Evolutionary conservation across 2,113 vertebrate species (phyloP).

Genomic region (Zootoca vivipara): DNA sequence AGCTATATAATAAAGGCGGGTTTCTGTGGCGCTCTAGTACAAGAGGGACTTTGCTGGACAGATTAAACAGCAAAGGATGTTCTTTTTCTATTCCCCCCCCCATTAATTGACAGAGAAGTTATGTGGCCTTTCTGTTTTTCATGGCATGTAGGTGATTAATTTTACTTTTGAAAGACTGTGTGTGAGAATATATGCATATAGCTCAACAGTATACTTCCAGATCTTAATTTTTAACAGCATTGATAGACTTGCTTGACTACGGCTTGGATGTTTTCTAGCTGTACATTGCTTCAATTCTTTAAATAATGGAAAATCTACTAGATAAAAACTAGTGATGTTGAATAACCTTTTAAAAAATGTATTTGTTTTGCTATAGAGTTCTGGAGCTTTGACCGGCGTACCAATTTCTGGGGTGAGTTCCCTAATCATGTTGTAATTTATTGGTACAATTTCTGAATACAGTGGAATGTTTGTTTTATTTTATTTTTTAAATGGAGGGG

Average conservation of each 20-base stretch:
- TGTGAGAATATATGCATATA: background rate
- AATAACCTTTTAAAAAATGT: slow-evolving; percentile 10
- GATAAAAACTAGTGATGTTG: background rate
- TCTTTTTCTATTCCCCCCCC: background rate
- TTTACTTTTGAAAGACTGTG: background rate
- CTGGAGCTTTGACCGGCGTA: slow-evolving; percentile 87
- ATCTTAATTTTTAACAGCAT: background rate
- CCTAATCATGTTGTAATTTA: background rate
- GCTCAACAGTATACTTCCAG: background rate
- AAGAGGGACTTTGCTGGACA: background rate
- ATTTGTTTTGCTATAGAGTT: slow-evolving; percentile 80
- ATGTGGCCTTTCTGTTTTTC: background rate
- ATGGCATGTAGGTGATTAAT: background rate
- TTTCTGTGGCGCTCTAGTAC: background rate
- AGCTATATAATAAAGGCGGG: too few relatives aligned
- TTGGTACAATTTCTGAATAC: background rate
- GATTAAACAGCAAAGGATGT: background rate
- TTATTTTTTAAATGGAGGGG: background rate
- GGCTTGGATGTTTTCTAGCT: background rate
- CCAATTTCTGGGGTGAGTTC: slow-evolving; percentile 95
- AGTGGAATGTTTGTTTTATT: background rate
- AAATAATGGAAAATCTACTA: background rate
- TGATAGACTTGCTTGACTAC: background rate
- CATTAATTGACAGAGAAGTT: background rate
- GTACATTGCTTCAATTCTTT: background rate